Base-by-base conservation (phyloP, 2,113 vertebrate genomes). In the Mustela nigripes region DNA sequence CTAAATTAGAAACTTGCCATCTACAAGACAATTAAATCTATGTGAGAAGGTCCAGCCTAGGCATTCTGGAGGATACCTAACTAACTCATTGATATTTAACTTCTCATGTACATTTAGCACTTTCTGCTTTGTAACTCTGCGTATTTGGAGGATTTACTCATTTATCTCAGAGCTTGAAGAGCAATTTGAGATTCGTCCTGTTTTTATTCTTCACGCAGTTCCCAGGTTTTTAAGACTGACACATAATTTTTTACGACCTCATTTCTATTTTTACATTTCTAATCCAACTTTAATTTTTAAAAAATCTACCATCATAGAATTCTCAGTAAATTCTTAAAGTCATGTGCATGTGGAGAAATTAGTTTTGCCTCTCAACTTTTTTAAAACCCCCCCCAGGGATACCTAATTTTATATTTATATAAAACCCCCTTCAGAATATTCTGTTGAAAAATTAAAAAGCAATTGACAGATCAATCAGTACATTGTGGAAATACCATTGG, bases 391-490 rank as follows among this genome's bases (percentile, higher is more conserved):
- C 4, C 45, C 65, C 45, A 60, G 28, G 62, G 50, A 50, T 7
- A 86, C 0, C 18, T 21, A 93, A 69, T 26, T 86, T 86, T 81
- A 14, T 82, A 69, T 91, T 82, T 95, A 53, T 53, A 50, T n/a
- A n/a, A 42, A 58, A 65, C 8, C 0, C 11, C 21, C 83, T 73
- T 84, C 36, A 58, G 26, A 96, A 84, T 31, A 26, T 50, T 83
- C 21, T 84, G n/a, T n/a, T 73, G 19, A 88, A 95, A 95, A 93
- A 92, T 79, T 63, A 71, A 82, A 81, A 60, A 65, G 11, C 2
- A 42, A 65, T 15, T 60, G 45, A 96, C 21, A 96, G 11, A 67
- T 31, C 31, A 94, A 21, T 12, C 11, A 83, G 24, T 71, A 56
- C 79, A 16, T 65, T 83, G 26, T 18, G 60, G 19, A 58, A 88